Evolutionary conservation across 2,113 vertebrate genomes (phyloP).

Genomic region (Aphyosemion australe): DNA sequence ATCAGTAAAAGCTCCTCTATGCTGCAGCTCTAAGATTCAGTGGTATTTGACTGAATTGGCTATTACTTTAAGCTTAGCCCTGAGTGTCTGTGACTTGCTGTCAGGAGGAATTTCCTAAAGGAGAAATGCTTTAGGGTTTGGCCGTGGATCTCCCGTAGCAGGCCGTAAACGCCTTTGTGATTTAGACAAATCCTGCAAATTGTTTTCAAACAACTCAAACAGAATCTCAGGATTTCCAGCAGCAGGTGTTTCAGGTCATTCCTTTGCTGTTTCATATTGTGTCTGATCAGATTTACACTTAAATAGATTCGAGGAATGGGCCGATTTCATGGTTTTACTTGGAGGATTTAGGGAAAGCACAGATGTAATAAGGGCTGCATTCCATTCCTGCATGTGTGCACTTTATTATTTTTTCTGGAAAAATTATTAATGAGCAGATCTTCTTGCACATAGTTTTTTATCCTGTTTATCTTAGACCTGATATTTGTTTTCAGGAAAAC

Average conservation of each 20-base stretch:
- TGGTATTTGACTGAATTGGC: not conserved
- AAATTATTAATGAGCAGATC: too few species aligned
- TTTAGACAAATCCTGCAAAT: conserved; percentile 56
- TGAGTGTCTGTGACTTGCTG: conserved; percentile 6
- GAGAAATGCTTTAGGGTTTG: conserved; percentile 39
- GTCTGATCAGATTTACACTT: too few species aligned
- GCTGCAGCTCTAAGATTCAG: not conserved
- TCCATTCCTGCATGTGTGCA: too few species aligned
- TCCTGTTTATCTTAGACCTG: too few species aligned
- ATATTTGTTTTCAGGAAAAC: too few species aligned
- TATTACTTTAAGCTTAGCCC: conserved; percentile 12
- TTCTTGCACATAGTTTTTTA: too few species aligned
- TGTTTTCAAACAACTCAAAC: conserved; percentile 52
- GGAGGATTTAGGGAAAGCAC: too few species aligned
- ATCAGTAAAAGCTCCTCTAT: conserved; percentile 1
- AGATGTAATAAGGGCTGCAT: too few species aligned
- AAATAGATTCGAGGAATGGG: too few species aligned
- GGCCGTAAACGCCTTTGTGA: conserved; percentile 43
- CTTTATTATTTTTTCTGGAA: too few species aligned
- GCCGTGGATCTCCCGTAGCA: conserved; percentile 43
- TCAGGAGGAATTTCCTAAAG: conserved; percentile 15
- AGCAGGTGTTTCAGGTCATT: conserved; percentile 22
- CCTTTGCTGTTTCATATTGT: not conserved
- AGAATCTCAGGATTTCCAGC: conserved; percentile 31
- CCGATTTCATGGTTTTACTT: too few species aligned